Conservation (phyloP, 2,113 vertebrate genomes). For the Diglossa brunneiventris region DNA sequence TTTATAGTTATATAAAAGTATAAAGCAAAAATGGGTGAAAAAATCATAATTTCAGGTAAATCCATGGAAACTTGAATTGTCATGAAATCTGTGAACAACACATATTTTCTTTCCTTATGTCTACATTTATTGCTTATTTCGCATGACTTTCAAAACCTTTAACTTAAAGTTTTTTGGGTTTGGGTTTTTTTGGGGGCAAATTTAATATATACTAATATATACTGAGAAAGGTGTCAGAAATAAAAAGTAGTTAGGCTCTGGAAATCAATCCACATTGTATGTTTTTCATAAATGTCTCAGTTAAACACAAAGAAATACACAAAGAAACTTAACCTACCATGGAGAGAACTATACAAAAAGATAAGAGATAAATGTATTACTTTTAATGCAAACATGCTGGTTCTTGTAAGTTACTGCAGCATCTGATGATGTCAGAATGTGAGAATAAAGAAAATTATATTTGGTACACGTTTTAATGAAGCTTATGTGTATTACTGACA, state of each 20-base stretch:
- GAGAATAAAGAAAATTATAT: background rate
- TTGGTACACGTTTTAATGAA: background rate
- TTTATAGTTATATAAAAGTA: background rate
- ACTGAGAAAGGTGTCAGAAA: background rate
- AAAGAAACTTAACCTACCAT: background rate
- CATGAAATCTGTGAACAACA: background rate
- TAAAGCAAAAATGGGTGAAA: background rate
- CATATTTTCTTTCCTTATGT: background rate
- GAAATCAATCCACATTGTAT: background rate
- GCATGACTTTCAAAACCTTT: background rate
- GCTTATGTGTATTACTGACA: background rate
- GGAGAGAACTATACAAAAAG: background rate
- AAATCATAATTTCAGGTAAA: background rate
- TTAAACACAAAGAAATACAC: background rate
- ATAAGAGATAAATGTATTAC: background rate
- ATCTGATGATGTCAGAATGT: background rate
- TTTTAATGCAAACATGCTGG: background rate
- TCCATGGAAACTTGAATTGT: background rate
- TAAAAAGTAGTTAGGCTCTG: background rate
- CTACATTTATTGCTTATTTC: background rate
- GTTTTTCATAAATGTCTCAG: background rate
- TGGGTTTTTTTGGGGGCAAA: background rate
- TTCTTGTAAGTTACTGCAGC: background rate
- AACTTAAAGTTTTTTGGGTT: background rate
- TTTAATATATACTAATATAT: background rate